Base-by-base conservation (phyloP, 2,113 vertebrate species). In the Burhinus oedicnemus region DNA sequence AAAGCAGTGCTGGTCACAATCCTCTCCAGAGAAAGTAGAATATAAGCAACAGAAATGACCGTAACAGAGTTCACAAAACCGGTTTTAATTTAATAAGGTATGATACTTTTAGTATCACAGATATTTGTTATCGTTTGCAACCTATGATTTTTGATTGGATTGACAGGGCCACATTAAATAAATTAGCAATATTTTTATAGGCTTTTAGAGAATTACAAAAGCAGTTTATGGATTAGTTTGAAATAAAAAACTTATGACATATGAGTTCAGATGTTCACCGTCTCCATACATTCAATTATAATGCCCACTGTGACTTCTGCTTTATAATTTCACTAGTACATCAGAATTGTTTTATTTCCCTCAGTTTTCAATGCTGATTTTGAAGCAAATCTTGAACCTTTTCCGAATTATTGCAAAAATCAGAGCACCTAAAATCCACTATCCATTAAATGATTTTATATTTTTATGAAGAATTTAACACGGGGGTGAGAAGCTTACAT, bases 161-260 rank as follows among this genome's bases (percentile, higher is more conserved):
- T 87, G 69, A 71, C 4, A 29, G 51, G 42, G 38, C 25, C 29
- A 6, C 20, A 38, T 76, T 27, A 22, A 90, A 81, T 70, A 69
- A 87, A 78, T 75, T 77, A 45, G 55, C 64, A 11, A 3, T 70
- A 30, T 75, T 94, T 91, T 95, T 71, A 78, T 64, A 38, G 10
- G 72, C 45, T 89, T 92, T 93, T 78, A 90, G 94, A 76, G 52
- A 74, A 90, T 92, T 86, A 57, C 11, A 57, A 80, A 77, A 89
- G 55, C 55, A 68, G 38, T 75, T 86, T 87, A 60, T 54, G 44
- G 52, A 81, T 92, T 92, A 86, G 58, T 60, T 79, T 69, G 60
- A 94, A 80, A 83, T 69, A 42, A 52, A 83, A 83, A 70, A 45
- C 40, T 52, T 81, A 38, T 12, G 58, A 64, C 20, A 26, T 26